Evolutionary conservation across 2,888 invertebrate genomes (phyloP), one percentile per base, ranked within the genome.

Genomic region (Argyresthia albistria): DNA sequence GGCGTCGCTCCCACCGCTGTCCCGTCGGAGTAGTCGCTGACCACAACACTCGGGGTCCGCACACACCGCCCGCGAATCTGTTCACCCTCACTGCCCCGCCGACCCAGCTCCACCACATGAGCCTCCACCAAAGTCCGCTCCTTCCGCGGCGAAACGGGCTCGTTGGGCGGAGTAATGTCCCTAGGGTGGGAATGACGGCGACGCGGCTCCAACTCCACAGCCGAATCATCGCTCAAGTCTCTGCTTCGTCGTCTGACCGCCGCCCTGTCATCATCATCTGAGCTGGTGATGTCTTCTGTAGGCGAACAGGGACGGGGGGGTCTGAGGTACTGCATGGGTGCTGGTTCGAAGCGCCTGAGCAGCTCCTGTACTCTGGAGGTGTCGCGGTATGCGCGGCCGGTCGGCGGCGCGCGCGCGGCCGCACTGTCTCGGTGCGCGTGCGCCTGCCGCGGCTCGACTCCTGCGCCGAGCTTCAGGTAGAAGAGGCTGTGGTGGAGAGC

Each of bases 11-110:
- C 87, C 9, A 82, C 84, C 1, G 79, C 82, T 35, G 78, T 69
- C 0, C 82, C 95, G 65, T 95, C 95, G 0, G 95, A 95, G 67
- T 95, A 95, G 72, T 96, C 96, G 66, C 95, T 95, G 45, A 96
- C 94, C 3, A 96, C 95, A 47, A 96, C 95, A 53, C 95, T 95
- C 0, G 96, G 96, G 0, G 95, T 95, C 55, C 95, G 82, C 75
- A 94, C 93, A 63, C 91, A 93, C 65, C 84, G 66, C 62, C 79
- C 87, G 58, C 89, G 67, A 59, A 86, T 73, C 65, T 83, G 81
- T 57, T 77, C 68, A 60, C 88, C 87, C 60, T 87, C 87, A 62
- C 86, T 84, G 45, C 83, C 77, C 54, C 89, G 71, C 65, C 89
- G 80, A 43, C 89, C 89, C 56, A 86, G 68, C 62, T 89, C 68